Base-by-base conservation (phyloP, 1,140 invertebrate genomes). In the Drosophila lacteicornis region DNA sequence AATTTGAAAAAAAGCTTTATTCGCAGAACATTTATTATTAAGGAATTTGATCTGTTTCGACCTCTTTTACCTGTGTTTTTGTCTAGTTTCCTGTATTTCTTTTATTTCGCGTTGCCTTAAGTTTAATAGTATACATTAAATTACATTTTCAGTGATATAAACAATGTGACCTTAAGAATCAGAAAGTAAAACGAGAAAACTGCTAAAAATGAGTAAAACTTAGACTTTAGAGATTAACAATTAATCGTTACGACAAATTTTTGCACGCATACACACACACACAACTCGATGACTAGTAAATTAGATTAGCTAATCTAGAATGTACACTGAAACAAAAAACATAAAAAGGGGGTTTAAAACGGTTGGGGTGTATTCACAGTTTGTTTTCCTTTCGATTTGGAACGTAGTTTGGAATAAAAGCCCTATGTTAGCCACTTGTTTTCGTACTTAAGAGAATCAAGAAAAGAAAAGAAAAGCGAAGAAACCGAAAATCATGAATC, bases 121-220 rank as follows among this genome's bases (percentile, higher is more conserved):
- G 69, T 88, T 74, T 63, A 55, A 85, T 40, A 56, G 53, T 40
- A 77, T 80, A 77, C 56, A 66, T 82, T 87, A 67, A 79, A 79
- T 79, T 79, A 79, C 66, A 79, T 79, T 79, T 79, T 87, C 76
- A 87, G 83, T 87, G 83, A 87, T 87, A 87, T 75, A 87, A 86
- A 87, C 83, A 87, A 87, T 83, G 83, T 87, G 83, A 87, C 83
- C 83, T 87, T 87, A 87, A 86, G 51, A 79, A 77, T 50, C 73
- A 67, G 61, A 77, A 68, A 65, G 47, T 56, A 77, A 78, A 61
- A 60, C 30, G 62, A 67, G 19, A 51, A 58, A 87, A 75, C 74
- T 63, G 47, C 61, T 59, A 79, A 78, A 76, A 68, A 47, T 19
- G 78, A 57, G 40, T 69, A 70, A 81, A 76, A 68, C 59, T 40